Percentiles rank a stretch among this genome's conserved stretches.
These are phyloP conservation scores for Carapus acus DNA, from an alignment of 2,797 vertebrate genomes.

Conservation along the genomic window DNA sequence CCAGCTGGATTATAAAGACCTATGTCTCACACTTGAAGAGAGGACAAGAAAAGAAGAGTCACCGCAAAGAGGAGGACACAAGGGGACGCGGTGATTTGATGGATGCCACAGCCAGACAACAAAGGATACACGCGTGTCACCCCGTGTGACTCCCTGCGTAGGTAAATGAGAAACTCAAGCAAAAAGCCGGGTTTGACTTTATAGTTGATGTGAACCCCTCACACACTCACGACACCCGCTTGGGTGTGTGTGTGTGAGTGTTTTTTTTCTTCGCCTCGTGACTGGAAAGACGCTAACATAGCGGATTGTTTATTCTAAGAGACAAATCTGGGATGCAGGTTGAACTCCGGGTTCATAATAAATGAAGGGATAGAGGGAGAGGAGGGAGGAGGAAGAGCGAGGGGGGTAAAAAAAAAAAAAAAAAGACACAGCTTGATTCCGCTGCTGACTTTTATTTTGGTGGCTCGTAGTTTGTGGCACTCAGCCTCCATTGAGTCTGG, in stretches of 20 bases:
- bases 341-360: background rate
- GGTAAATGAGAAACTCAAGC: constrained; percentile 23
- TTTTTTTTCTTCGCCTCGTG: constrained; percentile 3
- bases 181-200: constrained; percentile 29
- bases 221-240: background rate
- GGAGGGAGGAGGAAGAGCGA: too few relatives aligned
- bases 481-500: constrained; percentile 52
- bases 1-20: constrained; percentile 24
- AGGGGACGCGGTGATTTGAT: constrained; percentile 11
- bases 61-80: constrained; percentile 12
- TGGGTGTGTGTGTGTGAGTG: too few relatives aligned
- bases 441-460: constrained; percentile 24
- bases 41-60: too few relatives aligned
- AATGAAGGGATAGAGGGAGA: background rate
- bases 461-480: constrained; percentile 23
- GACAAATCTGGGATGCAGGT: background rate
- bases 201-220: constrained; percentile 1
- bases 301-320: constrained; percentile 2
- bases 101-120: constrained; percentile 48
- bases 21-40: too few relatives aligned
- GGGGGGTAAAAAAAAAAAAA: too few relatives aligned
- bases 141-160: constrained; percentile 10
- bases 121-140: constrained; percentile 41
- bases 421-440: constrained; percentile 27
- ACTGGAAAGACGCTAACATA: background rate